Conservation (phyloP, 2,113 vertebrate species). For the Phodopus roborovskii region DNA sequence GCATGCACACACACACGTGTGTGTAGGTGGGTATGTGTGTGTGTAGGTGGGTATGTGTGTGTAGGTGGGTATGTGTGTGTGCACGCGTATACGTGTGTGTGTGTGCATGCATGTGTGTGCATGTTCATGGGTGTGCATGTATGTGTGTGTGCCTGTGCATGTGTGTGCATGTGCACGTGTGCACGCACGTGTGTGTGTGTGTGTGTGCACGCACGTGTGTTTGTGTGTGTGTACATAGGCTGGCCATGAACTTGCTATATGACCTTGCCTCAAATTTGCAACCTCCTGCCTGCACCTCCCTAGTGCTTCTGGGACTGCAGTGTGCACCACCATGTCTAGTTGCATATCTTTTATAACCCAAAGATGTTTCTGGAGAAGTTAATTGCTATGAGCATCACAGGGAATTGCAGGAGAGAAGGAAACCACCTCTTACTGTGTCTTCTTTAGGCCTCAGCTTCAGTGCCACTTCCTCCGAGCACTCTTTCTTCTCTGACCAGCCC, state of each 20-base stretch:
- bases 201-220: background rate
- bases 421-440: accelerated
- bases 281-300: background rate
- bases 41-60: no score
- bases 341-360: background rate
- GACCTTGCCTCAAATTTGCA: background rate
- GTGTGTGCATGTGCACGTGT: no score
- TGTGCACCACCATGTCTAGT: background rate
- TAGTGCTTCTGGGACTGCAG: background rate
- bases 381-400: background rate
- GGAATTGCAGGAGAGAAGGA: background rate
- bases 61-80: no score
- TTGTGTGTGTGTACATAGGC: no score
- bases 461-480: background rate
- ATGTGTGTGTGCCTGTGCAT: no score
- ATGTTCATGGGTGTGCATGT: no score
- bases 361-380: background rate
- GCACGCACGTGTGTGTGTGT: no score
- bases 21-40: no score
- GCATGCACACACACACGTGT: no score
- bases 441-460: background rate
- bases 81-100: no score
- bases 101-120: no score
- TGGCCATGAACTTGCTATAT: background rate
- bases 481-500: background rate